Percentiles rank a stretch among this genome's conserved stretches.
Evolutionary conservation across 2,888 invertebrate species (phyloP).

Genomic region (Drosophila macrospina): DNA sequence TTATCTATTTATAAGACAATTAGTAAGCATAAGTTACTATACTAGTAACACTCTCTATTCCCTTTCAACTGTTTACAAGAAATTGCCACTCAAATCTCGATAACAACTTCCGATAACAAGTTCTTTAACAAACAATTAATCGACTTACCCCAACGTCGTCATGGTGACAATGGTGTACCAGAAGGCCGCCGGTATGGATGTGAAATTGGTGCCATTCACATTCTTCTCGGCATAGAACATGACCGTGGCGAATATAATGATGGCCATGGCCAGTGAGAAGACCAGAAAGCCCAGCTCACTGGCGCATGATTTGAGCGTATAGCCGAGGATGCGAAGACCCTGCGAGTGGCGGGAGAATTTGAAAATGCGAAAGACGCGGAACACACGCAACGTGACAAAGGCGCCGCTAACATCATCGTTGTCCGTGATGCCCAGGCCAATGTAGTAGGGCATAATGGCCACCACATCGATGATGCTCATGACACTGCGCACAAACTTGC

Average conservation of each 20-base stretch:
- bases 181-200: slow-evolving; percentile 99
- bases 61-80: too few relatives aligned
- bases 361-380: slow-evolving; percentile 99
- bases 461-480: slow-evolving; percentile 99
- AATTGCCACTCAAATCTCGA: too few relatives aligned
- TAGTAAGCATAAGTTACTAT: too few relatives aligned
- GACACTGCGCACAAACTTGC: slow-evolving; percentile 98
- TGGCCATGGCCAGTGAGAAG: slow-evolving; percentile 99
- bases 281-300: slow-evolving; percentile 99
- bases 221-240: slow-evolving; percentile 99
- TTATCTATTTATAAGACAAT: too few relatives aligned
- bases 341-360: slow-evolving; percentile 99
- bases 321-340: slow-evolving; percentile 98
- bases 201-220: slow-evolving; percentile 98
- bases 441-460: slow-evolving; percentile 99
- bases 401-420: slow-evolving; percentile 99
- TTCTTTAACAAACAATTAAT: background rate
- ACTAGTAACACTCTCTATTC: too few relatives aligned
- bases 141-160: slow-evolving; percentile 98
- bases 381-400: slow-evolving; percentile 99
- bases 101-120: too few relatives aligned
- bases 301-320: slow-evolving; percentile 99
- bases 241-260: slow-evolving; percentile 99
- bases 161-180: slow-evolving; percentile 99
- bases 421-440: slow-evolving; percentile 98